phyloP scores from a whole-genome alignment of 2,113 vertebrate species.

The Nycticorax nycticorax region DNA sequence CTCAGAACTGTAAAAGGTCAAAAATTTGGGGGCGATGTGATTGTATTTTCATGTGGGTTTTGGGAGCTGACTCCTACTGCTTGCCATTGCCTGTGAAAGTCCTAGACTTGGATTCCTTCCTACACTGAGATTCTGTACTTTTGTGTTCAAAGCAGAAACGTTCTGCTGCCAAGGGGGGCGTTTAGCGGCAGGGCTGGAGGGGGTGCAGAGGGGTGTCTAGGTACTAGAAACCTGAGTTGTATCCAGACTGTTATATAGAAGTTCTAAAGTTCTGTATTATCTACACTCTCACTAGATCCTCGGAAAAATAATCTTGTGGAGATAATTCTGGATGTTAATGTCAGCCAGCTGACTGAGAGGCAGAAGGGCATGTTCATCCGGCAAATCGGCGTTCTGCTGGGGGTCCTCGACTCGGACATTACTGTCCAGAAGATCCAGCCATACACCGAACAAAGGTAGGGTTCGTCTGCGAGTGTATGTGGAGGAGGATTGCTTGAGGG shows the following conservation, averaged over 20 bases:
- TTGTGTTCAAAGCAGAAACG: neutral
- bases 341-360: slow-evolving; percentile 89
- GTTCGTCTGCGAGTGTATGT: neutral
- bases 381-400: slow-evolving; percentile 92
- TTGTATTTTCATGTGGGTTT: neutral
- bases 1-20: neutral
- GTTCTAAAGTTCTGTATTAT: neutral
- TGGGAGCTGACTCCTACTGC: neutral
- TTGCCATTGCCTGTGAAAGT: neutral
- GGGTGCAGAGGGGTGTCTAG: too few species aligned
- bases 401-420: slow-evolving; percentile 95
- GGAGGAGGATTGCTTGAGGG: neutral
- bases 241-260: neutral
- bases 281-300: slow-evolving; percentile 75
- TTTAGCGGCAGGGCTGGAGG: too few species aligned
- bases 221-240: neutral
- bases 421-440: slow-evolving; percentile 90
- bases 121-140: neutral
- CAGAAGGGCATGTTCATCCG: slow-evolving; percentile 96
- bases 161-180: neutral
- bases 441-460: slow-evolving; percentile 92
- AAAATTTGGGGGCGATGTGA: neutral
- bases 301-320: slow-evolving; percentile 92
- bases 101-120: neutral
- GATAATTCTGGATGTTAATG: slow-evolving; percentile 89